Evolutionary conservation across 1,140 invertebrate genomes (phyloP), one percentile per base, ranked within the genome.

Genomic region (Calephelis virginiensis): DNA sequence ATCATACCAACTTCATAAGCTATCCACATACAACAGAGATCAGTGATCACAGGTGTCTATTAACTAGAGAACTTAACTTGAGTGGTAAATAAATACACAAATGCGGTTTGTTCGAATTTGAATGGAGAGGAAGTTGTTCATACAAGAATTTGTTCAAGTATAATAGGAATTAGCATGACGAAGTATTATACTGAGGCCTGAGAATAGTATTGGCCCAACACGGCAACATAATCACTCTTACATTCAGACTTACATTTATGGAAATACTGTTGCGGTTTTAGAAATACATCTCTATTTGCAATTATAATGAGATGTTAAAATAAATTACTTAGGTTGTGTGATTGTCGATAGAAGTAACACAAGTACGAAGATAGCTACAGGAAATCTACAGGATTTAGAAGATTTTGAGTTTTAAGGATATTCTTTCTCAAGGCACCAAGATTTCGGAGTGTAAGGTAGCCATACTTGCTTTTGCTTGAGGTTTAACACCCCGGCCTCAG

Each of bases 101-200:
- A 67, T 76, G 80, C 77, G 80, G 77, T 82, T 82, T 80, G 49
- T 59, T 59, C 62, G 61, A 67, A 61, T 69, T 70, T 80, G 75
- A 88, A 90, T 80, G 78, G 76, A 76, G 72, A 88, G 88, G 86
- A 89, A 89, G 86, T 88, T 81, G 76, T 81, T 82, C 75, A 74
- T 73, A 78, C 71, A 76, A 53, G 67, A 73, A 70, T 73, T 77
- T 78, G 72, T 63, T 75, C 71, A 53, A 66, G 63, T 74, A 68
- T 77, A 67, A 70, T 75, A 75, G 70, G 73, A 74, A 78, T 81
- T 83, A 78, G 77, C 73, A 69, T 72, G 67, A 75, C 71, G 68
- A 43, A 60, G 48, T 63, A 73, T 83, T 83, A 74, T 82, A 49
- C 61, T 40, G 43, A 60, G 53, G 64, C 68, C 71, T 66, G 68